Percentiles rank a stretch among this genome's conserved stretches.
phyloP scores from a whole-genome alignment of 2,113 vertebrate genomes.

The Beaufortia kweichowensis region DNA sequence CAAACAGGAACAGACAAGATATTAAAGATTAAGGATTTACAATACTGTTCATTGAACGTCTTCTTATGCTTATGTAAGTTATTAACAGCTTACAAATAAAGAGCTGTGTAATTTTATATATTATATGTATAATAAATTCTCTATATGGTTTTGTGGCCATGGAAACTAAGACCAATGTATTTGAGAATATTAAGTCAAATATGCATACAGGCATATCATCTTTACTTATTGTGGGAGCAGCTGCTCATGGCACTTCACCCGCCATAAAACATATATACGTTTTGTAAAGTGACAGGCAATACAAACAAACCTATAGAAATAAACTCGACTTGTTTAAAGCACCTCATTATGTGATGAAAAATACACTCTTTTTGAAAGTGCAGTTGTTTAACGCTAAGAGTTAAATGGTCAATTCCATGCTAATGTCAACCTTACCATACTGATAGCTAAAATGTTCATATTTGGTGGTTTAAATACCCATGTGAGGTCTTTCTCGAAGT shows the following conservation, averaged over 20 bases:
- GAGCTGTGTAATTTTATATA: too few relatives aligned
- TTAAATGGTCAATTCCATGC: too few relatives aligned
- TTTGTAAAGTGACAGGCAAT: background rate
- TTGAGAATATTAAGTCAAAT: constrained; percentile 21
- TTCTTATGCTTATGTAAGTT: background rate
- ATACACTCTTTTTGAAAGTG: background rate
- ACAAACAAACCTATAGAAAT: background rate
- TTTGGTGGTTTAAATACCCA: too few relatives aligned
- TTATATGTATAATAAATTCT: background rate
- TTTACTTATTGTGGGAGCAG: constrained; percentile 1
- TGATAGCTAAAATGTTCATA: too few relatives aligned
- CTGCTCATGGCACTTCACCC: background rate
- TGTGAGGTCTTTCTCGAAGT: too few relatives aligned
- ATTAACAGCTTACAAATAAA: background rate
- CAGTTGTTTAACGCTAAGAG: too few relatives aligned
- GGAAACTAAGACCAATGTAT: background rate
- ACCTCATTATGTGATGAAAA: constrained; percentile 9
- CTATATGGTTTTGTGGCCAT: background rate
- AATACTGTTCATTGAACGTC: background rate
- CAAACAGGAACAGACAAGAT: background rate
- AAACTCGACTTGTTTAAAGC: background rate
- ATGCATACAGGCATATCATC: constrained; percentile 3
- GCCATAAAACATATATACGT: constrained; percentile 2
- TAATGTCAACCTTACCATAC: too few relatives aligned
- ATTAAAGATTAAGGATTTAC: background rate